Evolutionary conservation across 1,140 invertebrate genomes (phyloP).

Genomic region (honey bee (Apis mellifera)): DNA sequence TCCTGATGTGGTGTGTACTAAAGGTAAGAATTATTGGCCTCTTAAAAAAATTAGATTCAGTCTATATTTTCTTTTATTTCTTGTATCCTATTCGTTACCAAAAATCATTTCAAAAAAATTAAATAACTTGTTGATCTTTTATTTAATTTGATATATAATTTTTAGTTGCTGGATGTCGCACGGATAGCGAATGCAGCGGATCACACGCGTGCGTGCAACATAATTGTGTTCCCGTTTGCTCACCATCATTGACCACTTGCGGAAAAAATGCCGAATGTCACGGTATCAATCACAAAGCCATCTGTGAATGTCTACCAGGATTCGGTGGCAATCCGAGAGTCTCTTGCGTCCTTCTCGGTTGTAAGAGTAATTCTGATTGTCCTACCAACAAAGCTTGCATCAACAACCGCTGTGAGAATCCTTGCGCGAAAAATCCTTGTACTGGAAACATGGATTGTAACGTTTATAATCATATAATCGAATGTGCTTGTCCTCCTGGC

Average conservation of each 20-base stretch:
- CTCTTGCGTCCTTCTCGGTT: constrained; percentile 88
- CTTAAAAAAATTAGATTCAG: neutral
- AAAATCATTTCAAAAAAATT: neutral
- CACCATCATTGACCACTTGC: constrained; percentile 85
- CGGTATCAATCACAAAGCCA: constrained; percentile 88
- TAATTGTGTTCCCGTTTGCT: constrained; percentile 90
- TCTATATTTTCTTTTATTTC: no score
- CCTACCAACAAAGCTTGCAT: constrained; percentile 89
- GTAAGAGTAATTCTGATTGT: constrained; percentile 89
- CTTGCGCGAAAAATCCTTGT: constrained; percentile 88
- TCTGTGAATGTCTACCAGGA: constrained; percentile 91
- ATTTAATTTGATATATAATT: neutral
- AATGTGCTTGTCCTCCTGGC: constrained; percentile 90
- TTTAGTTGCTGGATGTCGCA: constrained; percentile 85
- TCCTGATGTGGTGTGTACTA: constrained; percentile 88
- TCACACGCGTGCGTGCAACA: constrained; percentile 90
- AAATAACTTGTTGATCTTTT: no score
- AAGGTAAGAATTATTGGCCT: constrained; percentile 74
- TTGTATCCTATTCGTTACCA: neutral
- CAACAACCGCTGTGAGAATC: constrained; percentile 89
- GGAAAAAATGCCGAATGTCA: constrained; percentile 88
- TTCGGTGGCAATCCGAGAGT: constrained; percentile 90
- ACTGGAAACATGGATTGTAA: constrained; percentile 87
- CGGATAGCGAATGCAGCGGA: constrained; percentile 88
- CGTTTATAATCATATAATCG: constrained; percentile 88